phyloP scores from a whole-genome alignment of 2,113 vertebrate species.

The Aspidoscelis tigris region DNA sequence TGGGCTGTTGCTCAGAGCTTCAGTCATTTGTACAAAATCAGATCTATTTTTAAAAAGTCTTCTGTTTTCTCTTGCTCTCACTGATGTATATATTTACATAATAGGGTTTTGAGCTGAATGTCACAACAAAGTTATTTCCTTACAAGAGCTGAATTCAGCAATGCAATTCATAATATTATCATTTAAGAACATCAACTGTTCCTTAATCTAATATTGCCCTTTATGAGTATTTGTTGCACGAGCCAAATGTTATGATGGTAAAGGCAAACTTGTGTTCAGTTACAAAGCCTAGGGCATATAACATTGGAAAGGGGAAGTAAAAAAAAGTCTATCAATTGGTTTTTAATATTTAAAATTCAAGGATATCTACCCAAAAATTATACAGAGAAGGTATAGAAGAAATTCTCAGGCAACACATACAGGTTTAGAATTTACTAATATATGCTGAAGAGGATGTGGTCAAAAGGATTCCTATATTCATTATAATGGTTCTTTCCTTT shows the following conservation, averaged over 20 bases:
- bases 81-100: background rate
- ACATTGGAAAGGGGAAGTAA: no score
- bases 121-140: background rate
- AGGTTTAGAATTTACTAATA: no score
- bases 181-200: background rate
- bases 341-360: no score
- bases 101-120: no score
- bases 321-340: no score
- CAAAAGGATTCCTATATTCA: no score
- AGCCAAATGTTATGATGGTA: rapidly evolving
- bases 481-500: no score
- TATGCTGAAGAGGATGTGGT: no score
- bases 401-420: no score
- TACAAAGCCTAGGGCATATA: background rate
- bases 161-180: background rate
- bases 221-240: background rate
- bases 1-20: background rate
- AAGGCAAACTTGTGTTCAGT: background rate
- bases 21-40: constrained; percentile 2
- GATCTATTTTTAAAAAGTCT: background rate
- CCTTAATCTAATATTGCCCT: background rate
- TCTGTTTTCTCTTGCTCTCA: background rate
- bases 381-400: no score
- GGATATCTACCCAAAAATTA: no score
- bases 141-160: constrained; percentile 11